Evolutionary conservation across 1,140 invertebrate species (phyloP).

Genomic region (Eriosoma lanigerum): DNA sequence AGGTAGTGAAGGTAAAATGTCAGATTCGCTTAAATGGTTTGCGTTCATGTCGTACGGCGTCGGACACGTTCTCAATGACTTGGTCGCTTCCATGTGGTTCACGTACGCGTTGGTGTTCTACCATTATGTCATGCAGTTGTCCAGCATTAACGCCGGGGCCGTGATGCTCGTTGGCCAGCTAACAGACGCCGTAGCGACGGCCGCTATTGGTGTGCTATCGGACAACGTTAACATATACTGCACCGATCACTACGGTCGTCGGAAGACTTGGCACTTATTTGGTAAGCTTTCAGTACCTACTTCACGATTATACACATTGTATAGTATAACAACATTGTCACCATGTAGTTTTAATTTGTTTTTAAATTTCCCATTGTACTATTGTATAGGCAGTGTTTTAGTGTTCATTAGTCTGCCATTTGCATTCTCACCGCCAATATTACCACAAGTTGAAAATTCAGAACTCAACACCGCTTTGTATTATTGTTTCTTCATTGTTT

Average conservation of each 20-base stretch:
- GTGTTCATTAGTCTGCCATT: constrained; percentile 44
- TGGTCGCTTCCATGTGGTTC: constrained; percentile 97
- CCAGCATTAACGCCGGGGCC: constrained; percentile 72
- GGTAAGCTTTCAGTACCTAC: constrained; percentile 68
- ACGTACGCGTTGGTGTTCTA: constrained; percentile 93
- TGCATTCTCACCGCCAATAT: constrained; percentile 37
- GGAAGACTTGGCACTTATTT: constrained; percentile 91
- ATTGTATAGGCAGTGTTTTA: constrained; percentile 22
- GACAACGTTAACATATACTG: constrained; percentile 62
- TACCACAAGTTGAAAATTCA: constrained; percentile 3
- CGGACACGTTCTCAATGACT: constrained; percentile 90
- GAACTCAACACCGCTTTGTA: constrained; percentile 30
- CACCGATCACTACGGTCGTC: constrained; percentile 70
- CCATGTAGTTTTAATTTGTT: too few relatives aligned
- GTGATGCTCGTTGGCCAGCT: constrained; percentile 84
- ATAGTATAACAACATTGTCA: too few relatives aligned
- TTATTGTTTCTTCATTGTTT: constrained; percentile 73
- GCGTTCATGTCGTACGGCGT: constrained; percentile 63
- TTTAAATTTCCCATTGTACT: neutral
- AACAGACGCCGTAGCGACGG: constrained; percentile 85
- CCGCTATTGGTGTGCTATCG: constrained; percentile 84
- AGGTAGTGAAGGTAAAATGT: constrained; percentile 49
- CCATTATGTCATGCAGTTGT: constrained; percentile 64
- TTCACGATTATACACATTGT: too few relatives aligned
- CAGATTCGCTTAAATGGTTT: constrained; percentile 38